Evolutionary conservation across 2,113 vertebrate genomes (phyloP), one percentile per base, ranked within the genome.

Genomic region (Laterallus jamaicensis): DNA sequence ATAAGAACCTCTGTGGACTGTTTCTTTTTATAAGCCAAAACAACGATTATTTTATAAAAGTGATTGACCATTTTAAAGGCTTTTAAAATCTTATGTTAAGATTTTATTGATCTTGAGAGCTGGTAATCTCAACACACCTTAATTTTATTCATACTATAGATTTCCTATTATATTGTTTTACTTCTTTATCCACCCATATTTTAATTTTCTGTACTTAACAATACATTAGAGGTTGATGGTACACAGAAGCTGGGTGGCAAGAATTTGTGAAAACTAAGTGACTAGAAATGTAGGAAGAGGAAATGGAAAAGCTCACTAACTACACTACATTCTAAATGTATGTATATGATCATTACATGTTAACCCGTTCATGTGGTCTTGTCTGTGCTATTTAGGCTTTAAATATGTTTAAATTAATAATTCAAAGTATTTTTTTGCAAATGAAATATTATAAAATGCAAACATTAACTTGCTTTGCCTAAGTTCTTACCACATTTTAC

Each of bases 401-500:
- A 92, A 84, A 76, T 92, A 20, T 79, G 10, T 87, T 76, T 83
- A 85, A 96, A 94, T 74, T 88, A 29, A 70, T 67, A 60, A 67
- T 68, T 74, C 37, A 32, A 71, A 49, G 66, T 84, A 20, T 55
- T 63, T 80, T 80, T 63, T 44, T 90, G 20, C 32, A 67, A 95
- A 93, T 32, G 42, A 93, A 96, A 92, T 85, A 31, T 44, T 47
- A 92, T 83, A 52, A 64, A 78, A 87, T 73, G 52, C 63, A 92
- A 96, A 94, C 63, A 92, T 66, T 92, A 80, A 73, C 52, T 93
- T 89, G 32, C 21, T 93, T 93, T 96, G 32, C 82, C 63, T 55
- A 76, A 19, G 56, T 76, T 93, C 69, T 96, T 91, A 75, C 2
- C 85, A 67, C 66, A 64, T 91, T 92, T 88, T 82, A 50, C 64